These are phyloP conservation scores for Chrysodeixis includens DNA, from an alignment of 2,888 invertebrate species.

Conservation along the genomic window DNA sequence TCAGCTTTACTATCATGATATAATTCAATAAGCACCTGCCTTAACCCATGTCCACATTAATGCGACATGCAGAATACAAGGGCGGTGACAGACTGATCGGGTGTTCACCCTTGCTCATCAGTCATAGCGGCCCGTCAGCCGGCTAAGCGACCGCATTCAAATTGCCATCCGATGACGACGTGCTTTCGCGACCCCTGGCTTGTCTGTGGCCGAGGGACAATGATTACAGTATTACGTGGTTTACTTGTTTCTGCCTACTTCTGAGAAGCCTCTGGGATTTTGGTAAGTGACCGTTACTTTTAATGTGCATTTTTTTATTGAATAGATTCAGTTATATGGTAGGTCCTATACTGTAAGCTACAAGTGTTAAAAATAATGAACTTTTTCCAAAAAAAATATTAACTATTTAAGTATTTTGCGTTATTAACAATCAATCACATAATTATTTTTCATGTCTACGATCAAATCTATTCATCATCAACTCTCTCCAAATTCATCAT, in stretches of 20 bases:
- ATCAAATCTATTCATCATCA: no score
- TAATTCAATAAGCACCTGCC: conserved; percentile 69
- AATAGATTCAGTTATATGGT: background rate
- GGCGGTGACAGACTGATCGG: conserved; percentile 83
- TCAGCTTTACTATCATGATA: conserved; percentile 51
- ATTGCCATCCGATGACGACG: conserved; percentile 88
- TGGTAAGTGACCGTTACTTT: no score
- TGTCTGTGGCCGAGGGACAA: conserved; percentile 75
- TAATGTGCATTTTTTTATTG: background rate
- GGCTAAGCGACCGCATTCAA: conserved; percentile 89
- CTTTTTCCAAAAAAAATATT: no score
- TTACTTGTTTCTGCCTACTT: conserved; percentile 37
- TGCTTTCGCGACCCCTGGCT: conserved; percentile 87
- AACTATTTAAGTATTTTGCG: no score
- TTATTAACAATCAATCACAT: no score
- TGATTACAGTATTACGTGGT: conserved; percentile 44
- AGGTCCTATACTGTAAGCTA: no score
- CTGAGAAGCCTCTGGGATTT: background rate
- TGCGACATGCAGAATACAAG: conserved; percentile 82
- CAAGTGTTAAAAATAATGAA: no score
- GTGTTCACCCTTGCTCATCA: conserved; percentile 89
- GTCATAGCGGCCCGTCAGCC: conserved; percentile 84
- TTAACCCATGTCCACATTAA: conserved; percentile 73
- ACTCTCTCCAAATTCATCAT: no score
- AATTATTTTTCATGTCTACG: no score